Base-by-base conservation (phyloP, 2,113 vertebrate species). In the Garra rufa region DNA sequence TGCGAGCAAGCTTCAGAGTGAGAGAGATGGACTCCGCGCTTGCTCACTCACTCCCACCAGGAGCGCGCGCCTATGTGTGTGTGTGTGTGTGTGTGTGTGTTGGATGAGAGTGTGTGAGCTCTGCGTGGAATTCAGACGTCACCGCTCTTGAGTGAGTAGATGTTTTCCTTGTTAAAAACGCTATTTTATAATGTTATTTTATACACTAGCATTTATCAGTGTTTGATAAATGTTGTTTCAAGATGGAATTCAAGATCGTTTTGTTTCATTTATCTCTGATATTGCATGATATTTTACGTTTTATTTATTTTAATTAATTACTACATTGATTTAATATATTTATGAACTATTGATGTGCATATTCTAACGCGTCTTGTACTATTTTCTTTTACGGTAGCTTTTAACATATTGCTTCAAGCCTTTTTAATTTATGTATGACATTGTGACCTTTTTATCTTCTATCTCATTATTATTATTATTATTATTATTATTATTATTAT, bases 11-110 rank as follows among this genome's bases (percentile, higher is more conserved):
- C 24, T 83, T 84, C 61, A 24, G 61, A 81, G 80, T 76, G 86
- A 80, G 55, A 79, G 85, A 86, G 79, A 87, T 85, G 59, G 87
- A 87, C 92, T 91, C 86, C 70, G 81, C 85, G 91, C 90, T 87
- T 87, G 90, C 88, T 89, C 91, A 87, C 90, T 85, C 91, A 88
- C 87, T 90, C 87, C 88, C 85, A 88, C 92, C 74, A 91, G 91
- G 88, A 88, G 88, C 85, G 85, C 52, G 88, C 24, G 77, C 8
- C 10, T 61, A 50, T 59, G 15, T 26, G 76, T 83, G 52, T 75
- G 83, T 82, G 76, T 86, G 77, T 52, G 21, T 74, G 67, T 74
- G 75, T 83, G 81, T 67, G 82, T 38, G 78, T 77, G 85, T 8
- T 87, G 13, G 83, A 55, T 75, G 73, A 76, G 44, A 52, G 61